Evolutionary conservation across 1,140 invertebrate genomes (phyloP).

Genomic region (Zaprionus inermis): DNA sequence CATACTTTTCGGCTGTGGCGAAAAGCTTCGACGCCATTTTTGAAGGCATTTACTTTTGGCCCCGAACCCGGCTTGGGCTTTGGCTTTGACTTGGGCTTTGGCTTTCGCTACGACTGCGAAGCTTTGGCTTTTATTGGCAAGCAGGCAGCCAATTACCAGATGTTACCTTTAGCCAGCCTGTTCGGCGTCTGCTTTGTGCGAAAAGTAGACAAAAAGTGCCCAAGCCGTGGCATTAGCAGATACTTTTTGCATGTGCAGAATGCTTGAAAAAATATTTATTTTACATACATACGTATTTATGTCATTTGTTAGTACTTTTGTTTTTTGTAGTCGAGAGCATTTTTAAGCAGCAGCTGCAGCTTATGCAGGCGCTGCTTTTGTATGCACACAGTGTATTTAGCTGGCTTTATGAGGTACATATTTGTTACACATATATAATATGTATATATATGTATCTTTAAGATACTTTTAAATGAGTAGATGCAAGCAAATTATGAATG

Average conservation of each 20-base stretch:
- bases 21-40: constrained; percentile 29
- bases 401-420: too few relatives aligned
- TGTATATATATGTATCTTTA: background rate
- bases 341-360: too few relatives aligned
- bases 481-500: background rate
- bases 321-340: too few relatives aligned
- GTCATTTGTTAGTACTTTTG: too few relatives aligned
- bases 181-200: background rate
- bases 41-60: constrained; percentile 12
- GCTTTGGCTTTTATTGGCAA: constrained; percentile 21
- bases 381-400: too few relatives aligned
- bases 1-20: constrained; percentile 34
- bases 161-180: constrained; percentile 20
- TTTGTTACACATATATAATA: too few relatives aligned
- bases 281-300: too few relatives aligned
- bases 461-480: background rate
- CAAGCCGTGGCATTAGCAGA: background rate
- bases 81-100: background rate
- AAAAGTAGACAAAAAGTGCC: background rate
- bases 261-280: too few relatives aligned
- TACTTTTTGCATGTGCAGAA: too few relatives aligned
- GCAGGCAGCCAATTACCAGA: constrained; percentile 28
- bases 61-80: background rate
- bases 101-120: background rate
- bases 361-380: too few relatives aligned